Base-by-base conservation (phyloP, 1,140 invertebrate species). In the Chelonus insularis region DNA sequence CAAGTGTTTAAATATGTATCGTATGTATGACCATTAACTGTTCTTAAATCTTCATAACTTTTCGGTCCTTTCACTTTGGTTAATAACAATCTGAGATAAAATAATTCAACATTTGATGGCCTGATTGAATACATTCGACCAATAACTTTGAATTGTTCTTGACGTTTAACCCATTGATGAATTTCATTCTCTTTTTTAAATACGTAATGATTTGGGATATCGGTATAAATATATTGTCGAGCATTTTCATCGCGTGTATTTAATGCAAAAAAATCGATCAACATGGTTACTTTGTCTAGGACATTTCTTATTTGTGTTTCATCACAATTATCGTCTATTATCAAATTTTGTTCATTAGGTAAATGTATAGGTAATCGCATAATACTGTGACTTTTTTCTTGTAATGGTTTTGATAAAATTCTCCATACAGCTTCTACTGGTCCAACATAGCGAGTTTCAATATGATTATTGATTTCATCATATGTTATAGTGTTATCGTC, bases 81-180 rank as follows among this genome's bases (percentile, higher is more conserved):
- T 23, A 58, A 43, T 45, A 63, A 45, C 32, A 63, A 45, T 21
- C 62, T n/a, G 1, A 58, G 16, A 37, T 63, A 56, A 39, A 63
- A 63, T 36, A 63, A 54, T 47, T 63, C 56, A 23, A 39, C 12
- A 47, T 64, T 56, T 21, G 55, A n/a, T 20, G 62, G 55, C 50
- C 32, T 57, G 4, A 57, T 20, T 4, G 45, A 57, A 29, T 63
- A 39, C 55, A 63, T 52, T 45, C 62, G 62, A 9, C 58, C 59
- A 43, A 61, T 52, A 41, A 25, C 23, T 11, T 54, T 56, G 1
- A 64, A 64, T 43, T 54, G 7, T 12, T 21, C 14, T 39, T 36
- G 12, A 21, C 36, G 51, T 18, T 20, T 7, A 7, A 2, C 3
- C 45, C 57, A 59, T 11, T 2, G 4, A 23, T 29, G 20, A 8